Conservation (phyloP, 2,888 invertebrate genomes). For the Oasisia sp. region DNA sequence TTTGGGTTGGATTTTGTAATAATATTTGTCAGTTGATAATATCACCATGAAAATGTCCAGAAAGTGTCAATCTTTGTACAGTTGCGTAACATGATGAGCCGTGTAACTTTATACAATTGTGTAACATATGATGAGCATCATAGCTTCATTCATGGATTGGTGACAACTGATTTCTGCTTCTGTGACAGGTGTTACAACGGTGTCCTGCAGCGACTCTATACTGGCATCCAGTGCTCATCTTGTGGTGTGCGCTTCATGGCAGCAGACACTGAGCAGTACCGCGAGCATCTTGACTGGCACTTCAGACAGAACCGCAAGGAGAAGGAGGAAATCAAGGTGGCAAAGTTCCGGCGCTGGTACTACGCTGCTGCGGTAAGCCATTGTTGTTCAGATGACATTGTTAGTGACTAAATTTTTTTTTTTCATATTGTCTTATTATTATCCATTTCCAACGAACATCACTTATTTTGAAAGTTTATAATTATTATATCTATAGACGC, state of each 20-base stretch:
- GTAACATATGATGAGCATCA: background rate
- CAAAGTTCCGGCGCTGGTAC: constrained; percentile 89
- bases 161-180: background rate
- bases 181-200: constrained; percentile 76
- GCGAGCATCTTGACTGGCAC: constrained; percentile 97
- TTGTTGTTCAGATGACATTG: background rate
- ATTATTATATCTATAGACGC: no score
- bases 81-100: background rate
- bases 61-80: background rate
- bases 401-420: background rate
- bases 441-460: no score
- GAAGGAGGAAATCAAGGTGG: constrained; percentile 81
- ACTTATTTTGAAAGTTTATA: no score
- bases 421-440: background rate
- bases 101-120: background rate
- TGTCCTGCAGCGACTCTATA: constrained; percentile 75
- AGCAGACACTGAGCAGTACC: constrained; percentile 81
- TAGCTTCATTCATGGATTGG: background rate
- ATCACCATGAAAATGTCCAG: background rate
- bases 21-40: background rate
- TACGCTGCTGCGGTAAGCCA: constrained; percentile 71
- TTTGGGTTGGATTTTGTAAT: background rate
- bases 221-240: constrained; percentile 94
- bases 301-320: constrained; percentile 90
- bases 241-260: constrained; percentile 95